Percentiles rank a stretch among this genome's conserved stretches.
phyloP scores from a whole-genome alignment of 64 coral and sea anemone genomes.

The Actinia tenebrosa region DNA sequence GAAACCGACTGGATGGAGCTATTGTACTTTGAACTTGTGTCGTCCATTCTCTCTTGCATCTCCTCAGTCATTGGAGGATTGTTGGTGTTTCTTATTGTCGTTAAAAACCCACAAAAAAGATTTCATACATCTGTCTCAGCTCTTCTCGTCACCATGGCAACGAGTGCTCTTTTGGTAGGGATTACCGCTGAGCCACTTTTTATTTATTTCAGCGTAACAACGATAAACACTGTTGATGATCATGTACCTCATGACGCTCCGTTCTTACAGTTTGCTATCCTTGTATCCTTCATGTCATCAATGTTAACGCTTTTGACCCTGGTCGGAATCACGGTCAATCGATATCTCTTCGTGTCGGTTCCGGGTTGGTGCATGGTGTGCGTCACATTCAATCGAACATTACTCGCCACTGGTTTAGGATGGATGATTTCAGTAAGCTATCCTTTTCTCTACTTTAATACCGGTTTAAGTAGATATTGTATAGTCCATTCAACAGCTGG shows the following conservation, averaged over 20 bases:
- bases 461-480: background rate
- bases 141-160: conserved; percentile 8
- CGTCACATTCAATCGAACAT: conserved; percentile 15
- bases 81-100: background rate
- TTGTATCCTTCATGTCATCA: background rate
- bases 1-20: background rate
- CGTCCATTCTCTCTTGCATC: background rate
- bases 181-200: background rate
- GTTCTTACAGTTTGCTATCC: conserved; percentile 1
- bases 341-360: conserved; percentile 23
- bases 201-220: conserved; percentile 14
- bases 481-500: conserved; percentile 1
- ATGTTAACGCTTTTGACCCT: background rate
- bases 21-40: conserved; percentile 6
- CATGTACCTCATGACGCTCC: background rate
- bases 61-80: background rate
- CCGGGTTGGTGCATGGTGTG: background rate
- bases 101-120: conserved; percentile 16
- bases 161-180: conserved; percentile 7
- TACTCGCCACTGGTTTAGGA: background rate
- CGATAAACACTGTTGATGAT: background rate
- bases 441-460: conserved; percentile 13
- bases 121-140: background rate
- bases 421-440: conserved; percentile 7
- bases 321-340: conserved; percentile 15